A percentile compares a stretch with the other conserved stretches of the same genome.
These are phyloP conservation scores for Anodontia alba DNA, from an alignment of 2,888 invertebrate species.

Conservation along the genomic window DNA sequence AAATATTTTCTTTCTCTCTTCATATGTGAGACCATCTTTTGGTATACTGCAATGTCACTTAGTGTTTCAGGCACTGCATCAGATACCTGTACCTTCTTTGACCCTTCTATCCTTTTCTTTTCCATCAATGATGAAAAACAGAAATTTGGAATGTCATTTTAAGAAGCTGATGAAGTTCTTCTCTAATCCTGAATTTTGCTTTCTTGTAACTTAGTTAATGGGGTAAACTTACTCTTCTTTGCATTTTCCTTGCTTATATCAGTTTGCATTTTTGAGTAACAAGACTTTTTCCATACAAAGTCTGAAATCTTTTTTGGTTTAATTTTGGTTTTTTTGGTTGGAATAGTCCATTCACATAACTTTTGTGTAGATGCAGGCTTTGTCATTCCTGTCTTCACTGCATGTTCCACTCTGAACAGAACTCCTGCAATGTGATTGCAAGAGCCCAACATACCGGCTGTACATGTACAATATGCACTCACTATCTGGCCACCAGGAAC, in stretches of 20 bases:
- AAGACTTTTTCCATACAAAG: conserved; percentile 9
- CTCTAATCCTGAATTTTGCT: too few species aligned
- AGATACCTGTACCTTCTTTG: too few species aligned
- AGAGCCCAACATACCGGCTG: background rate
- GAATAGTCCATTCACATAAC: background rate
- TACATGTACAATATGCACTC: conserved; percentile 12
- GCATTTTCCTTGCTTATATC: conserved; percentile 5
- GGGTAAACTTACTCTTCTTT: too few species aligned
- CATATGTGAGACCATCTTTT: too few species aligned
- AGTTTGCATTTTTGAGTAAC: background rate
- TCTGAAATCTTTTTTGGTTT: background rate
- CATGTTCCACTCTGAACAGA: conserved; percentile 17
- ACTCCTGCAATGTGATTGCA: conserved; percentile 16
- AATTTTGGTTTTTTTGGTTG: background rate
- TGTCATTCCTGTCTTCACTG: conserved; percentile 17
- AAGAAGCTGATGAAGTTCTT: too few species aligned
- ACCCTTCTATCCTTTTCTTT: too few species aligned
- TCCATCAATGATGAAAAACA: too few species aligned
- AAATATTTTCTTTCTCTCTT: too few species aligned
- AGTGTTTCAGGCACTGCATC: too few species aligned
- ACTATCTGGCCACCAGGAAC: background rate
- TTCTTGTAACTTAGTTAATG: too few species aligned
- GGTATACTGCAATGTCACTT: too few species aligned
- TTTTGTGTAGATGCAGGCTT: background rate
- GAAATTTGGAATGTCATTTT: too few species aligned